Conservation (phyloP, 2,888 invertebrate genomes). For the Pachydiplax longipennis region DNA sequence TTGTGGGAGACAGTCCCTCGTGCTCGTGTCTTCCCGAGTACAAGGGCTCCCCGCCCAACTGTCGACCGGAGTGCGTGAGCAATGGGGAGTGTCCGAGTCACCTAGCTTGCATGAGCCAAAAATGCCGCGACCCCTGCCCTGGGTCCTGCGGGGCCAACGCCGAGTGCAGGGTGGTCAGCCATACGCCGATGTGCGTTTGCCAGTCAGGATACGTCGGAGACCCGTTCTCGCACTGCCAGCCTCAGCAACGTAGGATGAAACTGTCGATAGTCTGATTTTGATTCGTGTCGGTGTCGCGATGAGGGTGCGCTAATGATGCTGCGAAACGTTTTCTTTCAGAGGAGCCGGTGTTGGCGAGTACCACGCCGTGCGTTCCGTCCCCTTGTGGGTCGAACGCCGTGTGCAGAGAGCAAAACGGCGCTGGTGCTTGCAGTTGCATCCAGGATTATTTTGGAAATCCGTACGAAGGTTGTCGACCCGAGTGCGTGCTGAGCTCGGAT, state of each 20-base stretch:
- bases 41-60: slow-evolving; percentile 73
- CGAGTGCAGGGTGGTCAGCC: slow-evolving; percentile 64
- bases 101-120: slow-evolving; percentile 50
- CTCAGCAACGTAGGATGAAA: slow-evolving; percentile 46
- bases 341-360: slow-evolving; percentile 54
- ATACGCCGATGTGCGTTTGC: slow-evolving; percentile 56
- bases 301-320: not conserved
- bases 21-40: slow-evolving; percentile 75
- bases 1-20: slow-evolving; percentile 68
- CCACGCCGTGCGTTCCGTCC: slow-evolving; percentile 74
- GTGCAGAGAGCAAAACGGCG: slow-evolving; percentile 64
- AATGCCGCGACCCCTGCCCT: slow-evolving; percentile 57
- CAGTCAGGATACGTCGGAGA: slow-evolving; percentile 56
- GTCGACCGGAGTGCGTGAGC: slow-evolving; percentile 56
- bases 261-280: not conserved
- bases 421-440: slow-evolving; percentile 63
- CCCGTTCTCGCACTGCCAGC: slow-evolving; percentile 52
- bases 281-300: not conserved
- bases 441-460: slow-evolving; percentile 78
- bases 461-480: slow-evolving; percentile 78
- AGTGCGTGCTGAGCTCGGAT: slow-evolving; percentile 74
- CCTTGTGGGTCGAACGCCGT: slow-evolving; percentile 69
- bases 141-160: slow-evolving; percentile 64
- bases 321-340: slow-evolving; percentile 24
- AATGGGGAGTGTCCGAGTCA: slow-evolving; percentile 54